These are phyloP conservation scores for Marisa cornuarietis DNA, from an alignment of 1,140 invertebrate species.

Conservation along the genomic window DNA sequence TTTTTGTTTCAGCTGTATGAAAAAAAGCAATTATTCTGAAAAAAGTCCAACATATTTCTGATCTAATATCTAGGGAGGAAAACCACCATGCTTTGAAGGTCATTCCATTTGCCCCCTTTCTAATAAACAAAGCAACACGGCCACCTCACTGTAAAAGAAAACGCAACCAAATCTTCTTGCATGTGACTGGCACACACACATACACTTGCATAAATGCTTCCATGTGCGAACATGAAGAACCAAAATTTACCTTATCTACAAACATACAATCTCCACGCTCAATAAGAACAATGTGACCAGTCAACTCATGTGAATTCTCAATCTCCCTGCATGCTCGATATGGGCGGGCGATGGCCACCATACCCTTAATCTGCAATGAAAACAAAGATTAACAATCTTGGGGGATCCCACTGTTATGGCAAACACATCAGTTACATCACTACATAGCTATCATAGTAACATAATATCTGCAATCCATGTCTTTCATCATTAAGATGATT, in stretches of 20 bases:
- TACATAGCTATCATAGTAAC: background rate
- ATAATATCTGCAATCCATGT: background rate
- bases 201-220: background rate
- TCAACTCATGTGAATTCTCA: constrained; percentile 72
- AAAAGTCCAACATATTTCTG: no score
- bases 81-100: no score
- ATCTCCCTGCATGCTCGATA: constrained; percentile 76
- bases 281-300: constrained; percentile 84
- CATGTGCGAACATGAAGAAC: background rate
- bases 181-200: no score
- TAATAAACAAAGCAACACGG: background rate
- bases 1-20: no score
- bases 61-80: no score
- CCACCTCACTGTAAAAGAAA: background rate
- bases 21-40: no score
- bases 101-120: no score
- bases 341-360: constrained; percentile 75
- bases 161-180: no score
- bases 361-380: constrained; percentile 46
- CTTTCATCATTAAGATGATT: background rate
- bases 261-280: constrained; percentile 94
- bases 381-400: constrained; percentile 1
- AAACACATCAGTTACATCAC: background rate
- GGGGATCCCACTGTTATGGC: background rate
- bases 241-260: constrained; percentile 80